Percentiles rank a stretch among this genome's conserved stretches.
Evolutionary conservation across 2,888 invertebrate species (phyloP).

Genomic region (Troides oblongomaculatus): DNA sequence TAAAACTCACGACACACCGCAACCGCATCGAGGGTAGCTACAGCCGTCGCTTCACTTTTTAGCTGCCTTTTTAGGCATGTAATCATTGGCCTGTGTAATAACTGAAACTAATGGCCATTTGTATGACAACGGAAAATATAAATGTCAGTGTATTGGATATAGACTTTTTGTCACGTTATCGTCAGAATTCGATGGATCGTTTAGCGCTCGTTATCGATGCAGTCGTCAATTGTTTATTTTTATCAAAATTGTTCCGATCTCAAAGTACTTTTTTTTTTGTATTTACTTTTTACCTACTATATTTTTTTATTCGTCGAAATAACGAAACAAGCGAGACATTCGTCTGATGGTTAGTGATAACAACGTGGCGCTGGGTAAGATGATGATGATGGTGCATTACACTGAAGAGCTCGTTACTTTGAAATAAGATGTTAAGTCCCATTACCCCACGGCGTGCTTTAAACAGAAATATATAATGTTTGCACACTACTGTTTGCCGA

Average conservation of each 20-base stretch:
- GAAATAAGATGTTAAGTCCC: too few species aligned
- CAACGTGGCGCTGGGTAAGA: too few species aligned
- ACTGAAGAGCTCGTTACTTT: too few species aligned
- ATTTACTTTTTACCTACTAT: too few species aligned
- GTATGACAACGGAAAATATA: slow-evolving; percentile 20
- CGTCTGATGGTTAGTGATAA: too few species aligned
- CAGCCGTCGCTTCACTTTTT: slow-evolving; percentile 30
- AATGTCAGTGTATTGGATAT: slow-evolving; percentile 20
- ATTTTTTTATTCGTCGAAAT: too few species aligned
- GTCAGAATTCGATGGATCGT: slow-evolving; percentile 24
- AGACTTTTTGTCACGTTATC: slow-evolving; percentile 12
- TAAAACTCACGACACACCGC: slow-evolving; percentile 40
- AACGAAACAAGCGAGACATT: too few species aligned
- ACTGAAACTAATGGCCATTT: slow-evolving; percentile 15
- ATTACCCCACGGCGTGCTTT: too few species aligned
- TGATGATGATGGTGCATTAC: too few species aligned
- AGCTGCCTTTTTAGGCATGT: slow-evolving; percentile 29
- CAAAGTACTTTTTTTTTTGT: neutral
- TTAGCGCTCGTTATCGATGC: slow-evolving; percentile 12
- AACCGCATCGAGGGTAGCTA: slow-evolving; percentile 27
- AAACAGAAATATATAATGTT: too few species aligned
- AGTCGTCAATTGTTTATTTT: neutral
- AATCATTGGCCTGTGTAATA: slow-evolving; percentile 26
- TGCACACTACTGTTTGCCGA: too few species aligned
- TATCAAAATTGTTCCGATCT: slow-evolving; percentile 1